Evolutionary conservation across 1,140 invertebrate genomes (phyloP), one percentile per base, ranked within the genome.

Genomic region (Lucilia sericata): DNA sequence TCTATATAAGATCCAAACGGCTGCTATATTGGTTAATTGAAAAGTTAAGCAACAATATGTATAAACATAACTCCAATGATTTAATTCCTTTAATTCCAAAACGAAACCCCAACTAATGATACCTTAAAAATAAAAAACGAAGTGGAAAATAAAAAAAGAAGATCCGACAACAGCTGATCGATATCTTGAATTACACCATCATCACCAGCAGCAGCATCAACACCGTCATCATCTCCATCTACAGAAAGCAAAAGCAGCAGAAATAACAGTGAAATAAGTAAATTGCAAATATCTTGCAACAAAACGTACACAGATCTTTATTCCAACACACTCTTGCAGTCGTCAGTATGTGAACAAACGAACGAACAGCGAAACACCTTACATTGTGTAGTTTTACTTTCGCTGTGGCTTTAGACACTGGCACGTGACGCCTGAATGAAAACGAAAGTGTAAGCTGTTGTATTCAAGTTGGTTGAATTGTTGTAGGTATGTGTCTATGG

Each of bases 401-500:
- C 81, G 81, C 81, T 82, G 60, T 70, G 51, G 51, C 17, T 80
- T 80, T 80, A 80, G 42, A 70, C 81, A 49, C 81, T 65, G 81
- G 60, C 60, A 82, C 81, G 60, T 82, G 81, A 82, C 51, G 81
- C 88, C 88, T 86, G 87, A 85, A 89, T 89, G 88, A 89, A 89
- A 89, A 88, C 87, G 87, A 89, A 89, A 89, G 88, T 89, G 88
- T 86, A 70, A 70, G n/a, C 74, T 8, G 42, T 10, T 30, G 25
- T 30, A 30, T 30, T 30, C 25, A 30, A 30, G 85, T 76, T 81
- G 85, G 30, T 81, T 60, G 19, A 85, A 82, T 30, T 30, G 25
- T 30, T 30, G 25, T 30, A 3, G 3, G 25, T 30, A 30, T 30
- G 25, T 30, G 25, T 30, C 25, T 30, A 30, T 30, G 25, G 25